These are phyloP conservation scores for Agapostemon virescens DNA, from an alignment of 2,888 invertebrate genomes.

Conservation along the genomic window DNA sequence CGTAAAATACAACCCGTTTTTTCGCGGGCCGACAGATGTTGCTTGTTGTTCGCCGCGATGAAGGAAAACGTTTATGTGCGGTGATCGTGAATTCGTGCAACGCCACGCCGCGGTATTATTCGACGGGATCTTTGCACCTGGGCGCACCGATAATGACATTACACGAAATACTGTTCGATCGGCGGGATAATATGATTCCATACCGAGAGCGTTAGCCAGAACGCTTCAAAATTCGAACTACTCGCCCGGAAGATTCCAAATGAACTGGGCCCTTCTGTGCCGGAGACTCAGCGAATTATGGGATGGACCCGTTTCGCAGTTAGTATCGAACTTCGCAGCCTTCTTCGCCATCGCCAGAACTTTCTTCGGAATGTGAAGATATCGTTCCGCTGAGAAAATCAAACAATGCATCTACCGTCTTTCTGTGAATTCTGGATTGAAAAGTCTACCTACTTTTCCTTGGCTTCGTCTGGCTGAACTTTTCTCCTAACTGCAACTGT, in stretches of 20 bases:
- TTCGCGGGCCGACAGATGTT: slow-evolving; percentile 38
- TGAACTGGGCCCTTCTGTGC: slow-evolving; percentile 10
- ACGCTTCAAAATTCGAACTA: not conserved
- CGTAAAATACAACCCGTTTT: slow-evolving; percentile 24
- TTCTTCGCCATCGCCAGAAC: not conserved
- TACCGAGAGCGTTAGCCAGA: not conserved
- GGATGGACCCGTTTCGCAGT: not conserved
- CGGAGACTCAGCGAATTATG: slow-evolving; percentile 10
- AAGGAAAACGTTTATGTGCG: slow-evolving; percentile 19
- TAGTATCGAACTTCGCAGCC: not conserved
- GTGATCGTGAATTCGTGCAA: not conserved
- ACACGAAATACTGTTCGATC: not conserved
- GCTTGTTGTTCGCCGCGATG: slow-evolving; percentile 30
- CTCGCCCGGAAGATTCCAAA: slow-evolving; percentile 8
- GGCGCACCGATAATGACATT: slow-evolving; percentile 12
- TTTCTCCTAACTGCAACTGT: not conserved
- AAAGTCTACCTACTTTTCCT: not conserved
- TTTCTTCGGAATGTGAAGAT: not conserved
- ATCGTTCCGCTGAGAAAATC: not conserved
- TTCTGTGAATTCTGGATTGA: not conserved
- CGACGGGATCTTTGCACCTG: not conserved
- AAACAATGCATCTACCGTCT: not conserved
- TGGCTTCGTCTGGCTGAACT: not conserved
- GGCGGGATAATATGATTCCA: slow-evolving; percentile 13
- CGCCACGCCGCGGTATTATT: not conserved